phyloP scores from a whole-genome alignment of 2,113 vertebrate genomes.

The Callochromis pleurospilus region DNA sequence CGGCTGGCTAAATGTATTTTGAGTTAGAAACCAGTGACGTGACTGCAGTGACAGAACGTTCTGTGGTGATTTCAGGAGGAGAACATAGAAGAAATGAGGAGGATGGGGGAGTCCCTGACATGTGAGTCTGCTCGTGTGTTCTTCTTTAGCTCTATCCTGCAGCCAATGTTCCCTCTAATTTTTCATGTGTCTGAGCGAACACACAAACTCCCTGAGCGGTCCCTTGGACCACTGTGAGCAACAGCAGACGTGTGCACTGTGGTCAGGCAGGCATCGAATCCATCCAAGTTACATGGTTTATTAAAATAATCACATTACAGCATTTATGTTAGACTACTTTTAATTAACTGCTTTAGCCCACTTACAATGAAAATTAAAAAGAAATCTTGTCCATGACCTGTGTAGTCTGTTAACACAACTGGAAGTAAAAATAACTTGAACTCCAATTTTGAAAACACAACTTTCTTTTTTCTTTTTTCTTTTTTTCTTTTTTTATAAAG shows the following conservation, averaged over 20 bases:
- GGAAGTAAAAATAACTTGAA: no score
- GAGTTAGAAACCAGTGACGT: not conserved
- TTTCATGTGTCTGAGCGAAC: rapidly evolving
- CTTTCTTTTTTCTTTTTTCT: rapidly evolving
- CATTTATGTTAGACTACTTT: no score
- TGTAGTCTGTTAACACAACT: rapidly evolving
- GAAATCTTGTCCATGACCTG: no score
- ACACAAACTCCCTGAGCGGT: rapidly evolving
- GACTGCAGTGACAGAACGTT: not conserved
- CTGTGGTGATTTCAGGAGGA: not conserved
- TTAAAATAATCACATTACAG: no score
- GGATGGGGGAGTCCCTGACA: slow-evolving; percentile 26
- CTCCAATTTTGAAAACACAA: no score
- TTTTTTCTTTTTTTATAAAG: no score
- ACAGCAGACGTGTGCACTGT: rapidly evolving
- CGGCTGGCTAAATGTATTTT: rapidly evolving
- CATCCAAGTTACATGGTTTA: no score
- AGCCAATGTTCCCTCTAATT: not conserved
- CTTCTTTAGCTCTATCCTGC: not conserved
- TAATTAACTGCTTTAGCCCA: no score
- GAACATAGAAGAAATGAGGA: slow-evolving; percentile 5
- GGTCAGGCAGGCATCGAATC: rapidly evolving
- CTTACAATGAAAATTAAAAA: no score
- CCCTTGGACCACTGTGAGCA: rapidly evolving
- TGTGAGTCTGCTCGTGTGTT: not conserved